phyloP scores from a whole-genome alignment of 2,888 invertebrate genomes.

The Spodoptera littoralis region DNA sequence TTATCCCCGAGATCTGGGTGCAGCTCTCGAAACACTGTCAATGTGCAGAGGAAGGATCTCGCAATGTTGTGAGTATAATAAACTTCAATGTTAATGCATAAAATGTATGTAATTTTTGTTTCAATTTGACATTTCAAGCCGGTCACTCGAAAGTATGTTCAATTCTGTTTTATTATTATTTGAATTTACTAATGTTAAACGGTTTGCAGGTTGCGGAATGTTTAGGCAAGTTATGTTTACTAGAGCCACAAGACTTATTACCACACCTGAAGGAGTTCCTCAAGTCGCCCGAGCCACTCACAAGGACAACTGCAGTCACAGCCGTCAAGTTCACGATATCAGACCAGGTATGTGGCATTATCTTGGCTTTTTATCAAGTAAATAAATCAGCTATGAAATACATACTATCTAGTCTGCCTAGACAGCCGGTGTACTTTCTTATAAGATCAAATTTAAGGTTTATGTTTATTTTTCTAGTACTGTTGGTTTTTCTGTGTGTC shows the following conservation, averaged over 20 bases:
- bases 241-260: slow-evolving; percentile 96
- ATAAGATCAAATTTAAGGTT: too few species aligned
- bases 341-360: slow-evolving; percentile 92
- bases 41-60: slow-evolving; percentile 98
- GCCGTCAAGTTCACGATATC: slow-evolving; percentile 99
- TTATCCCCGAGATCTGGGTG: slow-evolving; percentile 96
- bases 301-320: slow-evolving; percentile 98
- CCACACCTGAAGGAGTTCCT: slow-evolving; percentile 96
- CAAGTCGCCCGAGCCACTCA: slow-evolving; percentile 93
- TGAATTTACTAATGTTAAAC: not conserved
- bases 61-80: slow-evolving; percentile 93
- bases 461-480: too few species aligned
- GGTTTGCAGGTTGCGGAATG: slow-evolving; percentile 95
- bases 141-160: too few species aligned
- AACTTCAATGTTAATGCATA: too few species aligned
- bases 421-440: too few species aligned
- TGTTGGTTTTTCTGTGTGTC: too few species aligned
- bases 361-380: too few species aligned
- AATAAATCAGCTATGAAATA: too few species aligned
- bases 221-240: slow-evolving; percentile 97
- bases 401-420: too few species aligned
- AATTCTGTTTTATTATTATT: too few species aligned
- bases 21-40: slow-evolving; percentile 98
- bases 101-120: not conserved
- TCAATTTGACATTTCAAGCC: not conserved